Percentiles rank a stretch among this genome's conserved stretches.
These are phyloP conservation scores for Aphidius colemani DNA, from an alignment of 2,888 invertebrate species.

Conservation along the genomic window DNA sequence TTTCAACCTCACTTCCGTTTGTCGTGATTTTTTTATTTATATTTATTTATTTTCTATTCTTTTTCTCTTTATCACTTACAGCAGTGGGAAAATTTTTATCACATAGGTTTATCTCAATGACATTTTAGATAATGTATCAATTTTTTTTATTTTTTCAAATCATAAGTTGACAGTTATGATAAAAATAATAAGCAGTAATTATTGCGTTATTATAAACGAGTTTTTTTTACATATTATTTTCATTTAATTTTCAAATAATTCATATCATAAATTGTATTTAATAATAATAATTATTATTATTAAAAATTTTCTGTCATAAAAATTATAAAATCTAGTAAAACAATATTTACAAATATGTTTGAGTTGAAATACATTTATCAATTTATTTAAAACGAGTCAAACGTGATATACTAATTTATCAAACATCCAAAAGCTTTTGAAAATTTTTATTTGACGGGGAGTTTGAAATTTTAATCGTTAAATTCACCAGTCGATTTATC, in stretches of 20 bases:
- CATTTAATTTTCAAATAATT: too few relatives aligned
- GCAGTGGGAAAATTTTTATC: conserved; percentile 1
- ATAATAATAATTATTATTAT: too few relatives aligned
- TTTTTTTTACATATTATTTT: too few relatives aligned
- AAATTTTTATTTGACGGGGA: not conserved
- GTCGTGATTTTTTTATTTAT: not conserved
- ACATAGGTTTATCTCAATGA: not conserved
- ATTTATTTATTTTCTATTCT: not conserved
- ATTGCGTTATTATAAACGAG: too few relatives aligned
- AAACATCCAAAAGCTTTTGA: not conserved
- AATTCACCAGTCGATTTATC: conserved; percentile 10
- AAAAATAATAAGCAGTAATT: too few relatives aligned
- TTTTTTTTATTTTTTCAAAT: not conserved
- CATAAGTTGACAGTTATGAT: too few relatives aligned
- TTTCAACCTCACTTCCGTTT: not conserved
- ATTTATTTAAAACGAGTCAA: not conserved
- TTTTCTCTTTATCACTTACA: not conserved
- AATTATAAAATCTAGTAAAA: too few relatives aligned
- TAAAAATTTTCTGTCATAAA: too few relatives aligned
- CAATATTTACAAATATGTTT: too few relatives aligned
- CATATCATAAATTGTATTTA: too few relatives aligned
- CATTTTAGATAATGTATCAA: not conserved
- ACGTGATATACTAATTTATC: not conserved
- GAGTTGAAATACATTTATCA: too few relatives aligned
- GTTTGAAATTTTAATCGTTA: not conserved